phyloP scores from a whole-genome alignment of 1,140 invertebrate species.

The Charaxes varanes region DNA sequence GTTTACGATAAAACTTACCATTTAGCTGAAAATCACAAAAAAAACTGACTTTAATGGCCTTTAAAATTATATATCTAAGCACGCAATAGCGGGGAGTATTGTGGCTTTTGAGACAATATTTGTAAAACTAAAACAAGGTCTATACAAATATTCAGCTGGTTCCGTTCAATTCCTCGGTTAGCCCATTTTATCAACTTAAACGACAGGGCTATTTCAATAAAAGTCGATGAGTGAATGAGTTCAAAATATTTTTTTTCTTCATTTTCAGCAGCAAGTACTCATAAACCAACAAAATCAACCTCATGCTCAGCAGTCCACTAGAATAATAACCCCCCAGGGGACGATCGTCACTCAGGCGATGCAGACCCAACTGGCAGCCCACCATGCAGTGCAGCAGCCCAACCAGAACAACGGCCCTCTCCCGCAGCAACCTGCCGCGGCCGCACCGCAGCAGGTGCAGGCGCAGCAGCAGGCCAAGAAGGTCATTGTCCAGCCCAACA shows the following conservation, averaged over 20 bases:
- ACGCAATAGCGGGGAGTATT: too few species aligned
- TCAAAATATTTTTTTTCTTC: conserved; percentile 8
- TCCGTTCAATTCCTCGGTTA: too few species aligned
- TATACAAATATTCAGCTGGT: too few species aligned
- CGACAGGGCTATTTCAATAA: too few species aligned
- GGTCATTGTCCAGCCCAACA: conserved; percentile 56
- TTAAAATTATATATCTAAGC: too few species aligned
- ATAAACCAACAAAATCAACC: conserved; percentile 46
- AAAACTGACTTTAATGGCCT: too few species aligned
- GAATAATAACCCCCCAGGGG: conserved; percentile 60
- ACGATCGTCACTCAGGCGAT: conserved; percentile 55
- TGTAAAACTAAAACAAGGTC: too few species aligned
- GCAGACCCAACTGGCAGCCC: conserved; percentile 31
- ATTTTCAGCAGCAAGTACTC: conserved; percentile 49
- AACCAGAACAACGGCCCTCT: conserved; percentile 47
- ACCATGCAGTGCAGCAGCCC: conserved; percentile 35
- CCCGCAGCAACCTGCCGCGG: conserved; percentile 38
- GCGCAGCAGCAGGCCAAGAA: conserved; percentile 53
- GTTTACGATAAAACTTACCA: too few species aligned
- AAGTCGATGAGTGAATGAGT: too few species aligned
- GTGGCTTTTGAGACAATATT: too few species aligned
- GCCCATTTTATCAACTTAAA: too few species aligned
- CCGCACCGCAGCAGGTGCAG: conserved; percentile 45
- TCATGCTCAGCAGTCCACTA: conserved; percentile 29
- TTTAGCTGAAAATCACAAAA: too few species aligned